Evolutionary conservation across 2,797 vertebrate genomes (phyloP).

Genomic region (Poecile montanus): DNA sequence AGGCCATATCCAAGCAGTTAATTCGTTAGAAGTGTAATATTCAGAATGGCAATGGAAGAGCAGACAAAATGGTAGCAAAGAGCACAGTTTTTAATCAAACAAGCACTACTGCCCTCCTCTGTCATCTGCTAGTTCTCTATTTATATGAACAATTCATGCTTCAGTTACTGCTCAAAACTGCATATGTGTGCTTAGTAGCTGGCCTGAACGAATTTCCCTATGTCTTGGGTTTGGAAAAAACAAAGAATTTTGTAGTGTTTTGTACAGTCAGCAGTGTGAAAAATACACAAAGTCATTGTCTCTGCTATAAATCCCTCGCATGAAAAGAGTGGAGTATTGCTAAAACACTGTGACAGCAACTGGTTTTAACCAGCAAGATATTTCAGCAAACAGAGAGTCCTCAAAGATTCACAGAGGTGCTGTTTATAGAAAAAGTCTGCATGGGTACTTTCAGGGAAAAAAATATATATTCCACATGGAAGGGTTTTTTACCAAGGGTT

Average conservation of each 20-base stretch:
- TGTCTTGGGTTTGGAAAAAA: neutral
- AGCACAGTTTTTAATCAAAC: neutral
- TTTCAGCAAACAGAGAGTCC: neutral
- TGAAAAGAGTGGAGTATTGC: neutral
- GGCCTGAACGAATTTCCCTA: neutral
- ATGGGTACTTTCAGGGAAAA: neutral
- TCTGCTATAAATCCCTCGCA: neutral
- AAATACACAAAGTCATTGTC: neutral
- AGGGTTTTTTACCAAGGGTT: neutral
- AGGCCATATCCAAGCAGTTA: slow-evolving; percentile 42
- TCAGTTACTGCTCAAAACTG: neutral
- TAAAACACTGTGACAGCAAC: neutral
- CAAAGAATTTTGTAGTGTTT: neutral
- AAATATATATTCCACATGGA: neutral
- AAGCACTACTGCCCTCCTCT: neutral
- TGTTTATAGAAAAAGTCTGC: neutral
- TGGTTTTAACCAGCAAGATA: neutral
- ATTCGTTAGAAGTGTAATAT: slow-evolving; percentile 42
- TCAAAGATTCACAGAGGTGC: neutral
- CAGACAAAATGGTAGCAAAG: slow-evolving; percentile 22
- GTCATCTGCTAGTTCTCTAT: neutral
- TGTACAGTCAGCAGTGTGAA: neutral
- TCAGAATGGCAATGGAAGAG: neutral
- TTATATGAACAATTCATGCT: neutral
- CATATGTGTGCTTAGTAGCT: neutral